Evolutionary conservation across 2,113 vertebrate species (phyloP).

Genomic region (Rhipidura dahli): DNA sequence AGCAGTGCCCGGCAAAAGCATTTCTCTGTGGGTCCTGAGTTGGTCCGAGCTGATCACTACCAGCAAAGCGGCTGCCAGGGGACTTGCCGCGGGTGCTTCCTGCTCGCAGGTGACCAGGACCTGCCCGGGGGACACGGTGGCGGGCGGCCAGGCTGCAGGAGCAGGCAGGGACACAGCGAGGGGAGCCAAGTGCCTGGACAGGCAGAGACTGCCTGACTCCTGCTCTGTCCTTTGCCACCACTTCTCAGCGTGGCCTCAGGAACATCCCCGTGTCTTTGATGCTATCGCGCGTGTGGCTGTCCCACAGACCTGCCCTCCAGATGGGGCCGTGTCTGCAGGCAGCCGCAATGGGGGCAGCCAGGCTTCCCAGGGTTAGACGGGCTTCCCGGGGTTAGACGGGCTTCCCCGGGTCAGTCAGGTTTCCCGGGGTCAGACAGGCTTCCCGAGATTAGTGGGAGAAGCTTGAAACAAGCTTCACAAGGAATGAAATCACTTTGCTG

Average conservation of each 20-base stretch:
- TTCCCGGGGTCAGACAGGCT: neutral
- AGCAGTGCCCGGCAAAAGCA: neutral
- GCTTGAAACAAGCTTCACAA: neutral
- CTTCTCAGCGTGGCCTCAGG: neutral
- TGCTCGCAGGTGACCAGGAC: neutral
- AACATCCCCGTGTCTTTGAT: neutral
- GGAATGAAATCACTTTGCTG: neutral
- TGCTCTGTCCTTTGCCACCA: neutral
- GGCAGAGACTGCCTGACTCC: neutral
- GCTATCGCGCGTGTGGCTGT: accelerated
- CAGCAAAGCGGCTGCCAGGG: neutral
- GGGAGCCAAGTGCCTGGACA: neutral
- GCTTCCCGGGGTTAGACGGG: neutral
- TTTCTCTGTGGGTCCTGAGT: accelerated
- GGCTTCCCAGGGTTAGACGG: neutral
- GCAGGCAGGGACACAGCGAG: neutral
- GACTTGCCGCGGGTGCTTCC: neutral
- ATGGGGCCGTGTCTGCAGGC: neutral
- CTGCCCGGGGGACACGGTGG: neutral
- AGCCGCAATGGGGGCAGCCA: neutral
- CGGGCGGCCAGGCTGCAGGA: neutral
- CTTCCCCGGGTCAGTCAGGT: neutral
- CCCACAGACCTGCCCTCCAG: neutral
- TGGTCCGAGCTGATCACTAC: accelerated
- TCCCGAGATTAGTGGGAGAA: neutral